Evolutionary conservation across 37 sponge, comb jelly and placozoan genomes (phyloP).

Genomic region (Petrosia ficiformis): DNA sequence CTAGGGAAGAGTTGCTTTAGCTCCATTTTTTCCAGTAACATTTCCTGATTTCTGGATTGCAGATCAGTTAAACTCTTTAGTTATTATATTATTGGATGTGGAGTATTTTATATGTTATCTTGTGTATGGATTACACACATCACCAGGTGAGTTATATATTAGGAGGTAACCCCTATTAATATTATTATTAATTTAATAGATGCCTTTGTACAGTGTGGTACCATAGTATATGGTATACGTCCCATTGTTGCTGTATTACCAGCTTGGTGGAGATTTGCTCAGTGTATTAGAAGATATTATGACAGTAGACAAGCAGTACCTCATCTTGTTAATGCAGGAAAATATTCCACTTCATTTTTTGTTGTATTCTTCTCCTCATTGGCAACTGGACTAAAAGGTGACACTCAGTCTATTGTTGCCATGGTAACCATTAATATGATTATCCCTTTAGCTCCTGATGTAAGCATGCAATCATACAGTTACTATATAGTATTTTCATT

Average conservation of each 20-base stretch:
- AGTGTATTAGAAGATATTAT: slow-evolving; percentile 82
- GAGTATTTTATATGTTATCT: slow-evolving; percentile 77
- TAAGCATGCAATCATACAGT: slow-evolving; percentile 2
- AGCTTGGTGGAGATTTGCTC: slow-evolving; percentile 89
- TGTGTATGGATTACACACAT: slow-evolving; percentile 13
- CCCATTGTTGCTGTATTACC: slow-evolving; percentile 76
- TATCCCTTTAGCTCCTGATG: no score
- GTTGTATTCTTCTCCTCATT: slow-evolving; percentile 81
- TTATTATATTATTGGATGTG: slow-evolving; percentile 76
- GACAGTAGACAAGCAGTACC: slow-evolving; percentile 61
- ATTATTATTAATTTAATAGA: no score
- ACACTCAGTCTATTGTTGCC: background rate
- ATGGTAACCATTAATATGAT: no score
- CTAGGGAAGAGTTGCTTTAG: slow-evolving; percentile 61
- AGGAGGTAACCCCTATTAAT: no score
- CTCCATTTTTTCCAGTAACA: slow-evolving; percentile 73
- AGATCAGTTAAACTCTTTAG: slow-evolving; percentile 89
- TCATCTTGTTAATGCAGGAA: slow-evolving; percentile 91
- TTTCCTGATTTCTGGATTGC: slow-evolving; percentile 96
- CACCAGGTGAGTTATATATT: slow-evolving; percentile 26
- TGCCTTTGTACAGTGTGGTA: slow-evolving; percentile 29
- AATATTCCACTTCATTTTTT: slow-evolving; percentile 85
- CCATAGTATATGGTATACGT: slow-evolving; percentile 51
- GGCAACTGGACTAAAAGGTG: slow-evolving; percentile 15
- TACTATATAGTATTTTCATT: slow-evolving; percentile 42